phyloP scores from a whole-genome alignment of 2,888 invertebrate species.

The Mythimna ferrago region DNA sequence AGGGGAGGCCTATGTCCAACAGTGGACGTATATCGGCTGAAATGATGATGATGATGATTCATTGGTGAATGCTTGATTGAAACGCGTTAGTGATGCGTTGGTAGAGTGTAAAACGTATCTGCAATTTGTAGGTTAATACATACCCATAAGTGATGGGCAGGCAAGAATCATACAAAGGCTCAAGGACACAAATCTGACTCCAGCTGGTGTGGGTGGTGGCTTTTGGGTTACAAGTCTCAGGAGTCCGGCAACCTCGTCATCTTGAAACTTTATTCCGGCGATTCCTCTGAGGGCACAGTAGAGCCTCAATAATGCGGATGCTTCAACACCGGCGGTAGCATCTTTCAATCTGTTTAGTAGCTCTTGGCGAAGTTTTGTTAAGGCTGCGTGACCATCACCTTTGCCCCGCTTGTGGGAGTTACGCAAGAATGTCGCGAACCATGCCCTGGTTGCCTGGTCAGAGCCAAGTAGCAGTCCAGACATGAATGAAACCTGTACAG shows the following conservation, averaged over 20 bases:
- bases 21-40: too few relatives aligned
- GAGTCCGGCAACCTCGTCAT: conserved; percentile 96
- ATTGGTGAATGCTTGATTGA: neutral
- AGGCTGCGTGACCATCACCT: conserved; percentile 93
- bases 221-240: conserved; percentile 96
- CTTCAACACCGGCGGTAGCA: conserved; percentile 94
- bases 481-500: conserved; percentile 93
- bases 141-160: conserved; percentile 96
- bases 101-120: neutral
- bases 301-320: conserved; percentile 96
- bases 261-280: conserved; percentile 97
- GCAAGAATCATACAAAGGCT: conserved; percentile 98
- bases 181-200: conserved; percentile 97
- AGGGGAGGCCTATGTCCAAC: too few relatives aligned
- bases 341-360: conserved; percentile 93
- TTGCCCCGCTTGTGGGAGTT: conserved; percentile 95
- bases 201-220: conserved; percentile 97
- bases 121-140: conserved; percentile 64
- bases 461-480: conserved; percentile 97
- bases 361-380: conserved; percentile 94
- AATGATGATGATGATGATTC: too few relatives aligned
- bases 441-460: conserved; percentile 96
- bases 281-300: conserved; percentile 98
- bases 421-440: conserved; percentile 98
- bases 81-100: neutral